Base-by-base conservation (phyloP, 2,797 vertebrate genomes). In the Alauda arvensis region DNA sequence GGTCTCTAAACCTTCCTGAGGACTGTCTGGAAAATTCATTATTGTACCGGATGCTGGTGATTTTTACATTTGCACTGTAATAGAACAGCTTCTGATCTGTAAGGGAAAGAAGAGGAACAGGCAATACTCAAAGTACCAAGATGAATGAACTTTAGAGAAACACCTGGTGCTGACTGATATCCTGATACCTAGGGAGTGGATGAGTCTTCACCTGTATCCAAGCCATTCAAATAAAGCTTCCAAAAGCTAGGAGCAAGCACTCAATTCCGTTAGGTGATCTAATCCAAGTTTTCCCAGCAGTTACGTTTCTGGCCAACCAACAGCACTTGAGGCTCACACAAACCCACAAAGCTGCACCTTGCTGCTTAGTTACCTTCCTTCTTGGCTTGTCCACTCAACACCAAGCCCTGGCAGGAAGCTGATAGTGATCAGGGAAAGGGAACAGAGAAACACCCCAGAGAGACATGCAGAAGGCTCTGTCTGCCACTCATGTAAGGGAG, bases 11-110 rank as follows among this genome's bases (percentile, higher is more conserved):
- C 77, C 83, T 91, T 40, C 95, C 94, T 53, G 97, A 96, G 53
- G 92, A 88, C 76, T 96, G 94, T 57, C 95, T 96, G 82, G 90
- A 93, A 85, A 97, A 83, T 46, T 94, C 91, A 18, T 92, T 89
- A 31, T n/a, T 94, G 52, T 97, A 97, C 13, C 62, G 78, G 87
- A 96, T 85, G 89, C 85, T 95, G 65, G 79, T 91, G 62, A 97
- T 91, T 93, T 95, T 95, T 91, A 97, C 52, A 10, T 80, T 96
- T 90, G 94, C 88, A 8, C 71, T 96, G 85, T 96, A 97, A 93
- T 97, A 97, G 82, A 94, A 96, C 78, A 94, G 45, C 88, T 92
- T 96, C 91, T 95, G 88, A 93, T 96, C 97, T 97, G 88, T 48
- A 95, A 95, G 78, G 60, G 28, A 92, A 90, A 91, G 45, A 67